These are phyloP conservation scores for Mesorhabditis spiculigera DNA, from an alignment of 2,888 invertebrate species.

Conservation along the genomic window DNA sequence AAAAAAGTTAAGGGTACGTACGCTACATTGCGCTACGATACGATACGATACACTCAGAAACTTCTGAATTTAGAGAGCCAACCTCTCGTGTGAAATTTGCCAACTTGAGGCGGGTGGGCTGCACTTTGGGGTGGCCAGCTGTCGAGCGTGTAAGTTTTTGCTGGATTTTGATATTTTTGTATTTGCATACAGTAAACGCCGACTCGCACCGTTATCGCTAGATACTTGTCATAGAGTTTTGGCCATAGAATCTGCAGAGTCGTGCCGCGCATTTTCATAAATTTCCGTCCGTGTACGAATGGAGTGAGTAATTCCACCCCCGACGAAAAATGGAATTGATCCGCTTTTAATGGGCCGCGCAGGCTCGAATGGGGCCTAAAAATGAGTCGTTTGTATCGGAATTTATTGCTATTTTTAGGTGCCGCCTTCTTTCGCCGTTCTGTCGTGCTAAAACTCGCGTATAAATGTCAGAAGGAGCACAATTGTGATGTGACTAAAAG, in stretches of 20 bases:
- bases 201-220: background rate
- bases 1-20: too few relatives aligned
- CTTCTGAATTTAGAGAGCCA: background rate
- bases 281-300: too few relatives aligned
- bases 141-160: background rate
- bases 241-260: too few relatives aligned
- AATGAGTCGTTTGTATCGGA: too few relatives aligned
- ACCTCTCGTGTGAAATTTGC: background rate
- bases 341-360: too few relatives aligned
- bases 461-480: slow-evolving; percentile 6
- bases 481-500: slow-evolving; percentile 2
- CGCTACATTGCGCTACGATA: too few relatives aligned
- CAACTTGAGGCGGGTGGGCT: background rate
- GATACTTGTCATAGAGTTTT: too few relatives aligned
- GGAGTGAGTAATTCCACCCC: too few relatives aligned
- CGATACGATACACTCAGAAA: background rate
- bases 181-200: background rate
- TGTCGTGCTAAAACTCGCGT: background rate
- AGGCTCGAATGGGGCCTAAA: too few relatives aligned
- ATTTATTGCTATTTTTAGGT: background rate
- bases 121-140: slow-evolving; percentile 5
- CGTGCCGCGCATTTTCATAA: too few relatives aligned
- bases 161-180: background rate
- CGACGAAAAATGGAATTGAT: too few relatives aligned
- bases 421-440: slow-evolving; percentile 5